phyloP scores from a whole-genome alignment of 2,113 vertebrate genomes.

The Anas platyrhynchos region DNA sequence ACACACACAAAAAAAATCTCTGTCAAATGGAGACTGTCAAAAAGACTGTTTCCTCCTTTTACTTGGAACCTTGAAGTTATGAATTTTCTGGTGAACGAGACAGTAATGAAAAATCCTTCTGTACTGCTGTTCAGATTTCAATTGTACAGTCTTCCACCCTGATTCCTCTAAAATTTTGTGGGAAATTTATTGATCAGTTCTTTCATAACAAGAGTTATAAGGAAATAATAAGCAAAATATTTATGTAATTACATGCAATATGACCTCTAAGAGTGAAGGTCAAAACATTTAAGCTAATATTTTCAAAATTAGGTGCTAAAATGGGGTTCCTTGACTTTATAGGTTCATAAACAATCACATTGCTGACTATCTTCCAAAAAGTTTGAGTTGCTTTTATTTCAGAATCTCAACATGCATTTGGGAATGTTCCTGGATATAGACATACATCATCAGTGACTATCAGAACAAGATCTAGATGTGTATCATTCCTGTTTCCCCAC shows the following conservation, averaged over 20 bases:
- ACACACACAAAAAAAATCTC: accelerated
- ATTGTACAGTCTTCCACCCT: not conserved
- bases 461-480: not conserved
- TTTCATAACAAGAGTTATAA: not conserved
- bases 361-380: not conserved
- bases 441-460: not conserved
- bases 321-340: not conserved
- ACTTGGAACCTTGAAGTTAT: not conserved
- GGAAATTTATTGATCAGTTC: not conserved
- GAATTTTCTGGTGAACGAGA: not conserved
- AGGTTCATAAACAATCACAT: not conserved
- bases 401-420: not conserved
- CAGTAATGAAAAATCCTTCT: not conserved
- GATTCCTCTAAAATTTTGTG: not conserved
- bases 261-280: not conserved
- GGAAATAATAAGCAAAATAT: not conserved
- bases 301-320: not conserved
- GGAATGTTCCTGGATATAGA: not conserved
- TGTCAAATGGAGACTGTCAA: not conserved
- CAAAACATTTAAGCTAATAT: not conserved
- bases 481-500: not conserved
- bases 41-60: not conserved
- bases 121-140: not conserved
- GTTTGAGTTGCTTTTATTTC: not conserved
- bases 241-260: not conserved